Conservation (phyloP, 2,888 invertebrate genomes). For the Rotaria macrura region DNA sequence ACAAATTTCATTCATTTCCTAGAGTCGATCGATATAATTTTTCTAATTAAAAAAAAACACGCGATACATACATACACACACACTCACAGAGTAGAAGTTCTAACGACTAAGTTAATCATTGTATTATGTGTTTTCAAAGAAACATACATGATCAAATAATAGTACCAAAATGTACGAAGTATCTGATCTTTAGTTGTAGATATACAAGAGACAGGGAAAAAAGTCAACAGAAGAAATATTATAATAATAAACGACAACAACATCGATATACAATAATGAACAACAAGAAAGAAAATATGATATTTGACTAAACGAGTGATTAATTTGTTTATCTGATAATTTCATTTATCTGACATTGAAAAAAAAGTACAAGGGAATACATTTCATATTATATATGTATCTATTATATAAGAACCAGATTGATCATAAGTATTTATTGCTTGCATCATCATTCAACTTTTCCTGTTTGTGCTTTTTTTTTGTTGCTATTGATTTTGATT, state of each 20-base stretch:
- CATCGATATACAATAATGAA: not conserved
- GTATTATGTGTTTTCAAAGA: not conserved
- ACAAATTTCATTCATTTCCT: not conserved
- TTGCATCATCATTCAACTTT: not conserved
- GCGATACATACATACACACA: not conserved
- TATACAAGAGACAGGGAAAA: not conserved
- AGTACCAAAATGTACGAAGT: not conserved
- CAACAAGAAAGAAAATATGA: not conserved
- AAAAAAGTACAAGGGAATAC: not conserved
- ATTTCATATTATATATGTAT: not conserved
- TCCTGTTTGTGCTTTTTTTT: too few relatives aligned
- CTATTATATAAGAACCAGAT: not conserved
- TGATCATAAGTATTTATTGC: too few relatives aligned
- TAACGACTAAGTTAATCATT: not conserved
- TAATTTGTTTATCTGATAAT: too few relatives aligned
- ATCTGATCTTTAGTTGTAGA: not conserved
- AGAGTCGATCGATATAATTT: not conserved
- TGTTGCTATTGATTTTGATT: too few relatives aligned
- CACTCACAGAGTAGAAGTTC: not conserved
- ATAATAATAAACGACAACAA: conserved; percentile 1
- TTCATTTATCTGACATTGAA: not conserved
- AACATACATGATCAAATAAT: not conserved
- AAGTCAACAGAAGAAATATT: not conserved
- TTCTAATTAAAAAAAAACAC: not conserved
- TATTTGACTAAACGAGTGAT: not conserved